Evolutionary conservation across 1,140 invertebrate genomes (phyloP), one percentile per base, ranked within the genome.

Genomic region (Drosophila asahinai): DNA sequence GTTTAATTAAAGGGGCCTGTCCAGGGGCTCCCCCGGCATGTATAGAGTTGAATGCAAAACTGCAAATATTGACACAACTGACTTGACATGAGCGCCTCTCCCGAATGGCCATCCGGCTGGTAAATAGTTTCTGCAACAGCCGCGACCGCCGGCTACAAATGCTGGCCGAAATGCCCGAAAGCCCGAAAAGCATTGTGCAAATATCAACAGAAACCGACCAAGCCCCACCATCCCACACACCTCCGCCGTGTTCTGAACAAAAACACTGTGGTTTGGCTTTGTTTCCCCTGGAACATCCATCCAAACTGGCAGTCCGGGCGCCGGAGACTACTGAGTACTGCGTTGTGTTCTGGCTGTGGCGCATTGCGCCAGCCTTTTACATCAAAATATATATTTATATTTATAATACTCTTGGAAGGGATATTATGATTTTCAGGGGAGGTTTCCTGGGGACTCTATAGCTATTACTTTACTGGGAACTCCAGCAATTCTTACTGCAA

Each of bases 11-110:
- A 77, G 67, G 60, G 65, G 51, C 49, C 74, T 61, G 54, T 54
- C 51, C 51, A 36, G 36, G 36, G 36, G 36, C 36, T 36, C 60
- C 58, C 45, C 52, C 36, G 51, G 67, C 9, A 54, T 48, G 49
- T 54, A 36, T 30, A 61, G 58, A 51, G 76, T 60, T 72, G 66
- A 49, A 52, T 68, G 54, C 52, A 61, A 27, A 71, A 71, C 58
- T 78, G 60, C 77, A 81, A 80, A 81, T 87, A 87, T 87, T 87
- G 83, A 79, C 84, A 72, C 81, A 79, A 63, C 73, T 76, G 77
- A 72, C 73, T 70, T 62, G 68, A 68, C 65, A 64, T 60, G 49
- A 40, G 54, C 54, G 54, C 54, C 54, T 40, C 54, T 55, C 33
- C 19, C 33, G 33, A 55, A 55, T n/a, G 52, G 6, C 15, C 40